Percentiles rank a stretch among this genome's conserved stretches.
phyloP scores from a whole-genome alignment of 2,797 vertebrate species.

The Gallinago solitaria region DNA sequence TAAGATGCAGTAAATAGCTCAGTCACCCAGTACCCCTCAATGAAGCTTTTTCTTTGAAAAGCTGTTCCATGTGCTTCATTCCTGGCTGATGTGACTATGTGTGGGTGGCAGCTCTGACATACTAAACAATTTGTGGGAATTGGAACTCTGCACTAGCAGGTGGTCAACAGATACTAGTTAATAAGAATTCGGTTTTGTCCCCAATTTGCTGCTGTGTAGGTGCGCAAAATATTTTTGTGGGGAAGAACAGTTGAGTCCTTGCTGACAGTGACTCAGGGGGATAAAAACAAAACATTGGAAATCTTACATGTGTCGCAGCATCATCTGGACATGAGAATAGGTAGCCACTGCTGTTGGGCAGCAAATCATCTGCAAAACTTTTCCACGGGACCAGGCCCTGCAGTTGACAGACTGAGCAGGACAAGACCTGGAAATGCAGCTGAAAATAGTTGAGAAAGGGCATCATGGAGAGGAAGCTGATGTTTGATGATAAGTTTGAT shows the following conservation, averaged over 20 bases:
- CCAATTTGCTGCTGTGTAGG: not conserved
- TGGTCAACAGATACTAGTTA: not conserved
- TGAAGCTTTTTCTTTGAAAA: not conserved
- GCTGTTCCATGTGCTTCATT: not conserved
- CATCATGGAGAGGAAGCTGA: not conserved
- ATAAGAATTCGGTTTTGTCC: not conserved
- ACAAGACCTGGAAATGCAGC: not conserved
- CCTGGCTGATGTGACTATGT: not conserved
- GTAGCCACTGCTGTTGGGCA: not conserved
- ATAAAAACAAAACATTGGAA: not conserved
- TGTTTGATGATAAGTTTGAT: not conserved
- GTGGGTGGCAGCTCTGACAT: not conserved
- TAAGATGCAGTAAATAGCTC: not conserved
- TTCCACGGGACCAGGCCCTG: not conserved
- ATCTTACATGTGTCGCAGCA: not conserved
- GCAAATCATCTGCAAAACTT: not conserved
- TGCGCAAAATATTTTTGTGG: not conserved
- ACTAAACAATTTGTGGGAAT: not conserved
- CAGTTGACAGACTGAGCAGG: not conserved
- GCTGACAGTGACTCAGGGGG: not conserved
- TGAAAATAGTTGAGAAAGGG: not conserved
- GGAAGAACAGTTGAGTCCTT: not conserved
- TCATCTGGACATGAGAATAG: rapidly evolving
- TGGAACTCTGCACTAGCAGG: not conserved
- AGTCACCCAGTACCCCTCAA: not conserved